phyloP scores from a whole-genome alignment of 2,113 vertebrate genomes.

The Eolophus roseicapilla region DNA sequence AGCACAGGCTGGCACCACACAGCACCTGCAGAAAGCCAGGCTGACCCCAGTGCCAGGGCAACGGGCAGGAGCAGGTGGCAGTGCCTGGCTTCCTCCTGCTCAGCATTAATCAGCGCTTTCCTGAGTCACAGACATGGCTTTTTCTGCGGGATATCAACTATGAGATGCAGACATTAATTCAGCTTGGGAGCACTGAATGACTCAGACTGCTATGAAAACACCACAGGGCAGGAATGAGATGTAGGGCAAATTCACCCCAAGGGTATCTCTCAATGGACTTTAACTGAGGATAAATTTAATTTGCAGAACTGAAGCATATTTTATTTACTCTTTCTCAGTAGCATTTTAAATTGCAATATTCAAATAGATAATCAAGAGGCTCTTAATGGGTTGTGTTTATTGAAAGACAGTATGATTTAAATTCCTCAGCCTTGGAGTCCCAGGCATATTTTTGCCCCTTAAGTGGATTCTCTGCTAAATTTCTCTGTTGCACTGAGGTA shows the following conservation, averaged over 20 bases:
- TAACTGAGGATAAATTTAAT: slow-evolving; percentile 12
- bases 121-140: neutral
- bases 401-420: slow-evolving; percentile 11
- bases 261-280: neutral
- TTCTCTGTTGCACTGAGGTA: neutral
- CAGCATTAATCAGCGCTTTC: fast-evolving
- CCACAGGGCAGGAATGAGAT: slow-evolving; percentile 18
- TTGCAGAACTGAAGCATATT: neutral
- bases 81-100: neutral
- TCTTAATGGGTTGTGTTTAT: slow-evolving; percentile 22
- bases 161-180: slow-evolving; percentile 38
- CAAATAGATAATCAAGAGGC: neutral
- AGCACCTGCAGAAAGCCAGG: neutral
- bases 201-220: slow-evolving; percentile 44
- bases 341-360: slow-evolving; percentile 20
- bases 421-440: neutral
- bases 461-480: neutral
- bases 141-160: slow-evolving; percentile 17
- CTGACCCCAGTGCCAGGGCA: neutral
- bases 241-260: neutral
- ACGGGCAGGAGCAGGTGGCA: fast-evolving
- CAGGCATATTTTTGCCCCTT: neutral
- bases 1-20: fast-evolving
- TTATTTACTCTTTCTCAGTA: slow-evolving; percentile 36
- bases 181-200: slow-evolving; percentile 18